Evolutionary conservation across 2,797 vertebrate species (phyloP).

Genomic region (Myripristis jacobus): DNA sequence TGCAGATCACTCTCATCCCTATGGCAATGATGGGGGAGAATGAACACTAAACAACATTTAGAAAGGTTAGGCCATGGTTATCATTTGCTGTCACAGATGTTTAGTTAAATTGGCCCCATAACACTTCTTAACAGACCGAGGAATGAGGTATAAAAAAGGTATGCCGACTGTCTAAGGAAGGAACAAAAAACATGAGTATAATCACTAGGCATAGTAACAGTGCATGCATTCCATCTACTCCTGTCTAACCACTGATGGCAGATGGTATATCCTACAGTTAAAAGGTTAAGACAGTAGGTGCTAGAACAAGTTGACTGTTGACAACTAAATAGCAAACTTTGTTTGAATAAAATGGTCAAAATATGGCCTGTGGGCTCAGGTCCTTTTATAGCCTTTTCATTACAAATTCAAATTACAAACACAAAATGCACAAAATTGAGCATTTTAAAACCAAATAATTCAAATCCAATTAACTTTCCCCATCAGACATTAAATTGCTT

Average conservation of each 20-base stretch:
- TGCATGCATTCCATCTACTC: not conserved
- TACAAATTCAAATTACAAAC: constrained; percentile 79
- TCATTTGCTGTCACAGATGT: not conserved
- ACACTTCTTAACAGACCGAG: constrained; percentile 8
- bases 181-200: constrained; percentile 1
- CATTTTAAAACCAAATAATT: constrained; percentile 84
- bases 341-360: constrained; percentile 59
- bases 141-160: not conserved
- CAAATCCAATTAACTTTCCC: constrained; percentile 83
- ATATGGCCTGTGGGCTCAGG: constrained; percentile 12
- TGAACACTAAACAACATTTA: constrained; percentile 41
- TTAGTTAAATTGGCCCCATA: not conserved
- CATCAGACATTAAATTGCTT: constrained; percentile 83
- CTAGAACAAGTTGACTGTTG: constrained; percentile 21
- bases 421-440: constrained; percentile 77
- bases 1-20: constrained; percentile 44
- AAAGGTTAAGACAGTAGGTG: constrained; percentile 42
- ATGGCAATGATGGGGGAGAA: constrained; percentile 43
- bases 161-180: not conserved
- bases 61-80: constrained; percentile 30
- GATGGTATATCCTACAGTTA: constrained; percentile 4
- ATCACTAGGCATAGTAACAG: not conserved
- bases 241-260: not conserved
- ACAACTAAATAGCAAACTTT: constrained; percentile 41
- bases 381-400: constrained; percentile 78